Evolutionary conservation across 2,797 vertebrate species (phyloP), one percentile per base, ranked within the genome.

Genomic region (Etheostoma perlongum): DNA sequence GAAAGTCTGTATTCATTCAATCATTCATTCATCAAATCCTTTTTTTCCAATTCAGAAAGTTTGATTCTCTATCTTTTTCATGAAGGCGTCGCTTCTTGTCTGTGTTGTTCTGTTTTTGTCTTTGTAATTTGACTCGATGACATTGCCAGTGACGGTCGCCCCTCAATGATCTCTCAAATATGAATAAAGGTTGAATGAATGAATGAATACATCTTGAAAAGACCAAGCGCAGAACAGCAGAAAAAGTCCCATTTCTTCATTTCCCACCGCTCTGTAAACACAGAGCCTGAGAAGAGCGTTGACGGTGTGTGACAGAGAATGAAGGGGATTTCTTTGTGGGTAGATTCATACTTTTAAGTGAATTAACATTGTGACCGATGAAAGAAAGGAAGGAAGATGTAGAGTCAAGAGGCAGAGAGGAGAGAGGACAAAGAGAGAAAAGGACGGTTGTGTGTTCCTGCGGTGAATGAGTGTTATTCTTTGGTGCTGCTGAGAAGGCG

Each of bases 401-500:
- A n/a, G 52, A 58, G 36, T 15, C 0, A 60, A 68, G 64, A 52
- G 23, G 36, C 36, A 25, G 19, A 36, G 57, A 73, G 66, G 48
- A 6, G 12, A 1, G 36, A 11, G 51, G 64, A 66, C 6, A 60
- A 10, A 47, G 54, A 72, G 62, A 85, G 86, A 85, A 85, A 79
- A 78, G 79, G 68, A 76, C 63, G 78, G 66, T 83, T 88, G 87
- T 89, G 67, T 84, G 76, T 74, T 46, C 27, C 77, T 59, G 74
- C 74, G 49, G 75, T 85, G 83, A 89, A 84, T 84, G 83, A 72
- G 33, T 79, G 80, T 86, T 86, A 61, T 90, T 91, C 80, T 91
- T 84, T 69, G 72, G 46, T n/a, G 18, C n/a, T 23, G 76, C 76
- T 91, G 83, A 89, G 86, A 91, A 91, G 83, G 63, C 52, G 44